Conservation (phyloP, 2,797 vertebrate genomes). For the Cynopterus sphinx region DNA sequence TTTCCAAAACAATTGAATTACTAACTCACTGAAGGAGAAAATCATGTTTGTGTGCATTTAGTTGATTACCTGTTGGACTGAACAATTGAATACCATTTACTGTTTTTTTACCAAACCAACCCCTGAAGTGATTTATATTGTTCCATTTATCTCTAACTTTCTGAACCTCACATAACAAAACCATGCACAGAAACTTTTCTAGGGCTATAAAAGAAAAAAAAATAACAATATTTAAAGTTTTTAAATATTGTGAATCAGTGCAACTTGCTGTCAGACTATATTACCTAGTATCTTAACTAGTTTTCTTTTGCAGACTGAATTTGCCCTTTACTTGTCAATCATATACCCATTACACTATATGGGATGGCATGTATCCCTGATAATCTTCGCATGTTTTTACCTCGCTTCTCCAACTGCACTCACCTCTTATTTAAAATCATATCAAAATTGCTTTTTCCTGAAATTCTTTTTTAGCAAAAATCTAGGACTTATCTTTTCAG, state of each 20-base stretch:
- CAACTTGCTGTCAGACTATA: neutral
- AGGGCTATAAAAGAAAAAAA: neutral
- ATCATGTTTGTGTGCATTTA: neutral
- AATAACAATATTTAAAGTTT: neutral
- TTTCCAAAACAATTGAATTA: slow-evolving; percentile 1
- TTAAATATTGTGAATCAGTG: neutral
- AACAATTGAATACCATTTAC: neutral
- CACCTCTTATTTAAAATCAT: neutral
- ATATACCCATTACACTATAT: neutral
- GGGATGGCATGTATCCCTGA: neutral
- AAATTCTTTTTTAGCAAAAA: slow-evolving; percentile 21
- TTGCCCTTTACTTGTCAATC: neutral
- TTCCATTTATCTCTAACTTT: neutral
- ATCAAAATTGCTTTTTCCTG: neutral
- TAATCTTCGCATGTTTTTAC: neutral
- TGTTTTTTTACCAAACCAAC: neutral
- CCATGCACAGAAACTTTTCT: neutral
- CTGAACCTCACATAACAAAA: neutral
- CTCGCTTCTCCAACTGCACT: neutral
- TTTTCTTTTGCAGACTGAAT: neutral
- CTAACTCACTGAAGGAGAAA: neutral
- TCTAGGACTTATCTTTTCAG: neutral
- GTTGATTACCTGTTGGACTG: neutral
- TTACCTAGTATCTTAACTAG: neutral
- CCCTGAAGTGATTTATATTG: neutral